These are phyloP conservation scores for Acleris sparsana DNA, from an alignment of 2,888 invertebrate species.

Conservation along the genomic window DNA sequence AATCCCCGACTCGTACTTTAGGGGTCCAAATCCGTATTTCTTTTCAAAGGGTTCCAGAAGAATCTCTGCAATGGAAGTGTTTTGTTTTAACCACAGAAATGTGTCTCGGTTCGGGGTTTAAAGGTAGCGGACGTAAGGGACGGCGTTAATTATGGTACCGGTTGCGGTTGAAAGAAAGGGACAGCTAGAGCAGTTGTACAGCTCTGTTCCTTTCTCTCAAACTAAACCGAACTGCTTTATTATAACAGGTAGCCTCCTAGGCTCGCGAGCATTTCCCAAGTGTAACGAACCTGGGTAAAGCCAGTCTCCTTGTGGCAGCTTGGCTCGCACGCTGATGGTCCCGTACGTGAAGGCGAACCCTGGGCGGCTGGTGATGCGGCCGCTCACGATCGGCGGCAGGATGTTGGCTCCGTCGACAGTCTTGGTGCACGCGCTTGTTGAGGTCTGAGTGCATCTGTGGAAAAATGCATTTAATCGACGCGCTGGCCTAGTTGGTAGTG, in stretches of 20 bases:
- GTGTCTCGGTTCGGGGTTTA: too few relatives aligned
- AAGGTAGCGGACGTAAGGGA: too few relatives aligned
- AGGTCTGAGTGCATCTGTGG: slow-evolving; percentile 57
- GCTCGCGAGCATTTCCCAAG: too few relatives aligned
- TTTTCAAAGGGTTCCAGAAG: slow-evolving; percentile 85
- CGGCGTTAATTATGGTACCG: too few relatives aligned
- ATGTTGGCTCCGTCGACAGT: slow-evolving; percentile 68
- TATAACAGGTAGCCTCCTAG: too few relatives aligned
- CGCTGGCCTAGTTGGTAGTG: too few relatives aligned
- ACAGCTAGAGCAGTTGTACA: too few relatives aligned
- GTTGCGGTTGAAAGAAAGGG: too few relatives aligned
- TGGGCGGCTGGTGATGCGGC: slow-evolving; percentile 79
- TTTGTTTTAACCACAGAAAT: too few relatives aligned
- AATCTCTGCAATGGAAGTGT: slow-evolving; percentile 60
- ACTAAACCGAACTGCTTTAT: too few relatives aligned
- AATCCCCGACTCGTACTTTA: slow-evolving; percentile 85
- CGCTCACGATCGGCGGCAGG: slow-evolving; percentile 85
- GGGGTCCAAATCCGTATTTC: slow-evolving; percentile 80
- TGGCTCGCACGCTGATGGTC: slow-evolving; percentile 84
- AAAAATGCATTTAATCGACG: neutral
- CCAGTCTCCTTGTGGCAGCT: slow-evolving; percentile 87
- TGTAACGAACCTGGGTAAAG: slow-evolving; percentile 75
- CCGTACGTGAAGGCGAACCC: slow-evolving; percentile 85
- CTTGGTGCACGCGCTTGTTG: slow-evolving; percentile 56
- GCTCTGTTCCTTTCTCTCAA: too few relatives aligned